Percentiles rank a stretch among this genome's conserved stretches.
These are phyloP conservation scores for Phengaris arion DNA, from an alignment of 2,888 invertebrate genomes.

Conservation along the genomic window DNA sequence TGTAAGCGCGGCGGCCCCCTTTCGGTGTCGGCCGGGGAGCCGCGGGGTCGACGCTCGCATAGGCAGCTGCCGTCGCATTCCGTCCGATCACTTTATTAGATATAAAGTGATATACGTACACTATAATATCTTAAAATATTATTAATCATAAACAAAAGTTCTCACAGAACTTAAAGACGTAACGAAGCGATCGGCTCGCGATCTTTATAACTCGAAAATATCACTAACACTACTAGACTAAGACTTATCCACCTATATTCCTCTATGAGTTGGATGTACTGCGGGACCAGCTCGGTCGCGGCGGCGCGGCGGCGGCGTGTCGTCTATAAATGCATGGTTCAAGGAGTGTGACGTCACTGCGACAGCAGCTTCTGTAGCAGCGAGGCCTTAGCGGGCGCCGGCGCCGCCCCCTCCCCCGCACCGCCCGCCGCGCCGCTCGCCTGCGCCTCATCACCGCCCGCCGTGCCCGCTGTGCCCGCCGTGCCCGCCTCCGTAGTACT, in stretches of 20 bases:
- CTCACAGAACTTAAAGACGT: constrained; percentile 53
- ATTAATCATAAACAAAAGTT: constrained; percentile 53
- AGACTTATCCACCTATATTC: constrained; percentile 46
- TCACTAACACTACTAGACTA: constrained; percentile 72
- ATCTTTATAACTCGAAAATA: constrained; percentile 67
- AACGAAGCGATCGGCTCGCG: constrained; percentile 49
- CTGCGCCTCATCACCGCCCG: constrained; percentile 41
- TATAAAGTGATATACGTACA: constrained; percentile 47
- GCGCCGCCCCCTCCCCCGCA: constrained; percentile 40
- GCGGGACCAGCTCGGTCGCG: constrained; percentile 53
- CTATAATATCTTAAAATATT: constrained; percentile 51
- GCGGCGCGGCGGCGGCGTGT: constrained; percentile 43
- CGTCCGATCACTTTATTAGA: constrained; percentile 50
- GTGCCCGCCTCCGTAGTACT: constrained; percentile 77
- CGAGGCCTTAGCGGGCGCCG: constrained; percentile 82
- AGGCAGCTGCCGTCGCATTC: constrained; percentile 67
- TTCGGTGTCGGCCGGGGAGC: constrained; percentile 43
- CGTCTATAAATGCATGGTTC: constrained; percentile 65
- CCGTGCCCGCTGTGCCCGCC: constrained; percentile 49
- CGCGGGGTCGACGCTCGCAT: constrained; percentile 60
- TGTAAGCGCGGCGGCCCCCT: constrained; percentile 38
- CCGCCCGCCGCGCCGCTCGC: constrained; percentile 40
- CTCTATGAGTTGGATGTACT: constrained; percentile 66
- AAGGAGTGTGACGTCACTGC: constrained; percentile 77
- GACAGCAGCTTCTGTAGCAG: constrained; percentile 92